Conservation (phyloP, 2,888 invertebrate species). For the Hesperia comma region DNA sequence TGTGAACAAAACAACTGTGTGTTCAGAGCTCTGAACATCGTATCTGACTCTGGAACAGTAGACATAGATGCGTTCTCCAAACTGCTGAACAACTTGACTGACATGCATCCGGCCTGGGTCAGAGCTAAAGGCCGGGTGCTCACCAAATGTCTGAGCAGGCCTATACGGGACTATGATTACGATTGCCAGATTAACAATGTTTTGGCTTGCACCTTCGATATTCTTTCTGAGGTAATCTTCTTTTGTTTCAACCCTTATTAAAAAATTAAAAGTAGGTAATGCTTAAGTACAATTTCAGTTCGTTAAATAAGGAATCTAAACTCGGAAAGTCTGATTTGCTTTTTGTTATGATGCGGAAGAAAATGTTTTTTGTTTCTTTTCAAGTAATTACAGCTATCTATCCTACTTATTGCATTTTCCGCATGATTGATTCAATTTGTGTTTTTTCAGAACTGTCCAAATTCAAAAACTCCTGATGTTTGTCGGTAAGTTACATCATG, state of each 20-base stretch:
- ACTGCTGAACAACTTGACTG: constrained; percentile 64
- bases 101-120: constrained; percentile 56
- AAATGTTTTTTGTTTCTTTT: background rate
- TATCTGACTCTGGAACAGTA: constrained; percentile 53
- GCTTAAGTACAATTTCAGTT: too few relatives aligned
- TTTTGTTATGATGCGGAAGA: background rate
- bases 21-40: constrained; percentile 62
- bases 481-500: constrained; percentile 62
- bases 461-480: constrained; percentile 55
- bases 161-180: constrained; percentile 52
- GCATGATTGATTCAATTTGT: too few relatives aligned
- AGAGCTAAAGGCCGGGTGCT: constrained; percentile 66
- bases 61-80: constrained; percentile 60
- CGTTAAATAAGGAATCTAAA: background rate
- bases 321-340: background rate
- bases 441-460: constrained; percentile 72
- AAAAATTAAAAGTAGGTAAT: too few relatives aligned
- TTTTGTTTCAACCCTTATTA: background rate
- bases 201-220: constrained; percentile 68
- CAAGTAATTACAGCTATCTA: too few relatives aligned
- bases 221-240: constrained; percentile 66
- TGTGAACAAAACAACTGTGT: constrained; percentile 69
- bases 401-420: too few relatives aligned
- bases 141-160: constrained; percentile 63
- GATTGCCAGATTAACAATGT: constrained; percentile 69